Evolutionary conservation across 2,797 vertebrate genomes (phyloP), one percentile per base, ranked within the genome.

Genomic region (Threskiornis aethiopicus): DNA sequence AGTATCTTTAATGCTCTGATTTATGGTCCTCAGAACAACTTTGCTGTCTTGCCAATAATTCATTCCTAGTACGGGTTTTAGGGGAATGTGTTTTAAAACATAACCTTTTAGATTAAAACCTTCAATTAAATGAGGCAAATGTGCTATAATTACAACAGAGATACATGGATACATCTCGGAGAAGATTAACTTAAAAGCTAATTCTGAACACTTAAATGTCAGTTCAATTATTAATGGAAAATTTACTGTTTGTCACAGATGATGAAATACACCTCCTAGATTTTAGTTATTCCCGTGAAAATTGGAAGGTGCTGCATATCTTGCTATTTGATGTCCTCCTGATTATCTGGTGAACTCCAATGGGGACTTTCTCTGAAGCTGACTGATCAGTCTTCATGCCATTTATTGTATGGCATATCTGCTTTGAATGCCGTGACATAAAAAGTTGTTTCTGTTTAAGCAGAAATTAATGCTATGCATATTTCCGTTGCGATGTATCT

Each of bases 81-180:
- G 20, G 42, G 42, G 33, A 92, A 90, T 84, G 15, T 96, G 88
- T 95, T 96, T 91, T 82, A 69, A 94, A 97, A 96, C 83, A 94
- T 83, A 96, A 93, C 65, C 57, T 96, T 94, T 96, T 65, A 44
- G 41, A 96, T 72, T 69, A 94, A 94, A 96, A 96, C 65, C 76
- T 91, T 88, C 91, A 96, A 93, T 95, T 96, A 87, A 94, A 94
- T 79, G 62, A 84, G 54, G 49, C 19, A 86, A 93, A 88, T 90
- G 85, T 91, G 61, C 85, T 95, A 69, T 94, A 96, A 96, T 97
- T 96, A 81, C 73, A 91, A 35, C 42, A 78, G 79, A 85, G 31
- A 88, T 78, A 84, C 57, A 79, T n/a, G 41, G 19, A 46, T 65
- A 86, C 4, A 5, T 86, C 90, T 96, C 85, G 91, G 86, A 75